These are phyloP conservation scores for Salminus brasiliensis DNA, from an alignment of 2,113 vertebrate genomes.

Conservation along the genomic window DNA sequence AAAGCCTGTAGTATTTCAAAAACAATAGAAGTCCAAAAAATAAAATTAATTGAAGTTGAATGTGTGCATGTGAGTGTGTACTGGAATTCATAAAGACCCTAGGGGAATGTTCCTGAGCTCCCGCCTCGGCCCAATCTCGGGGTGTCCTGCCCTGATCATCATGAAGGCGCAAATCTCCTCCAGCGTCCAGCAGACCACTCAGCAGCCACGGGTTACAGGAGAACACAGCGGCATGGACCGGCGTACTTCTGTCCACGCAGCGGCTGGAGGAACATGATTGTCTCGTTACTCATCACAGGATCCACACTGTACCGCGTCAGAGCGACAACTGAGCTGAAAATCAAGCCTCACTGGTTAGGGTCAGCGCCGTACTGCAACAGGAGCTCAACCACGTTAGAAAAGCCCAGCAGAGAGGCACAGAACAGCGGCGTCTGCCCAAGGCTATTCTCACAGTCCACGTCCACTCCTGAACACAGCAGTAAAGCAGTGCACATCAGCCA, in stretches of 20 bases:
- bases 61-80: not conserved
- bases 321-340: no score
- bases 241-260: constrained; percentile 83
- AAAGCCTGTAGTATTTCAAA: no score
- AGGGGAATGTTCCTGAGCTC: constrained; percentile 70
- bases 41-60: no score
- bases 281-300: not conserved
- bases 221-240: constrained; percentile 85
- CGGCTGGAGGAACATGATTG: constrained; percentile 68
- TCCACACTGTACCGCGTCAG: no score
- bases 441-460: constrained; percentile 79
- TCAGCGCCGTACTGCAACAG: constrained; percentile 82
- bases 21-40: no score
- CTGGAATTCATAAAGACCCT: constrained; percentile 63
- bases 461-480: constrained; percentile 68
- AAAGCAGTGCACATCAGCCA: not conserved
- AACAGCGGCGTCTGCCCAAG: constrained; percentile 84
- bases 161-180: constrained; percentile 84
- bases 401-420: constrained; percentile 78
- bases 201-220: constrained; percentile 82
- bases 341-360: constrained; percentile 43
- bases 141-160: constrained; percentile 77
- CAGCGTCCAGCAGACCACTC: constrained; percentile 80
- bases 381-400: constrained; percentile 73
- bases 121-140: constrained; percentile 77